Conservation (phyloP, 2,113 vertebrate species). For the Aleadryas rufinucha region DNA sequence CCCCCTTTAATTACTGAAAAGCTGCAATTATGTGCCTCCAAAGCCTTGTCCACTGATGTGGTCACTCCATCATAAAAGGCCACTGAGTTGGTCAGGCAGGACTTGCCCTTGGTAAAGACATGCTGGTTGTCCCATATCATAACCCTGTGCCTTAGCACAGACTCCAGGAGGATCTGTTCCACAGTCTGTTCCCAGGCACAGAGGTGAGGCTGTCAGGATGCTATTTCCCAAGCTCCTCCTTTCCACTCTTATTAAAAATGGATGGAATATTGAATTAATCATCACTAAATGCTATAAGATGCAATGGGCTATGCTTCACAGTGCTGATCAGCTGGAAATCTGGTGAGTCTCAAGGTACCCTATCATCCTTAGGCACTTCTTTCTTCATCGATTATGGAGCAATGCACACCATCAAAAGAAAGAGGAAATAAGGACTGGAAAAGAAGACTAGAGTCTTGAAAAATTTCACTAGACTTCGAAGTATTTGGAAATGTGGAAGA, state of each 20-base stretch:
- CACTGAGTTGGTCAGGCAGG: background rate
- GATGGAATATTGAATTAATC: background rate
- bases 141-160: background rate
- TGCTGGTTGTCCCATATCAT: accelerated
- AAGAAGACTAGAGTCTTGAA: background rate
- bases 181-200: background rate
- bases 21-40: background rate
- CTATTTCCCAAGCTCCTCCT: background rate
- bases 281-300: background rate
- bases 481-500: background rate
- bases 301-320: background rate
- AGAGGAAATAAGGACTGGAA: background rate
- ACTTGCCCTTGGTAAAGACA: background rate
- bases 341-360: background rate
- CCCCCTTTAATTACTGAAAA: background rate
- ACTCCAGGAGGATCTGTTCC: background rate
- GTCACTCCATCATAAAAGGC: background rate
- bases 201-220: background rate
- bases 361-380: background rate
- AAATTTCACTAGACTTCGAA: background rate
- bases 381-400: background rate
- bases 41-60: background rate
- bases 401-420: background rate
- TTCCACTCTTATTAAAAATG: background rate
- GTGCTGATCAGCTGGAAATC: background rate